Base-by-base conservation (phyloP, 2,888 invertebrate genomes). In the Geophilus truncorum region DNA sequence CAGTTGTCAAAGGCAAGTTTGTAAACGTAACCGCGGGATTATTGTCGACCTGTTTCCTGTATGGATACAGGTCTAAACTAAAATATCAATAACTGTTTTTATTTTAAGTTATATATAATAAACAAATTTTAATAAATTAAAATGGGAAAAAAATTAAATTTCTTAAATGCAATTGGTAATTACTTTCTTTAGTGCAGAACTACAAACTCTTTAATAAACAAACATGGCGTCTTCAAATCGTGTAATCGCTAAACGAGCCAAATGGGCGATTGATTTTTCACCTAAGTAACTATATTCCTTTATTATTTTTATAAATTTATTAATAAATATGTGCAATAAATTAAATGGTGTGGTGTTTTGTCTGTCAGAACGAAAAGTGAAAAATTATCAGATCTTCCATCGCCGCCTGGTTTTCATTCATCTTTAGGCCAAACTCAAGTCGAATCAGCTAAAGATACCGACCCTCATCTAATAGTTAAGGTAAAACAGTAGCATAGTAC, bases 401-500 rank as follows among this genome's bases (percentile, higher is more conserved):
- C 93, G 36, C 96, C 96, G 25, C 95, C 96, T 36, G 96, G 96
- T 0, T 96, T 92, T 85, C 94, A 92, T 86, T 91, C 92, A 79
- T 91, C 92, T 1, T 90, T 91, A 1, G 91, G 91, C 81, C 90
- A 93, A 76, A 92, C 90, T 84, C 92, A 92, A 84, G 91, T 90
- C 1, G 96, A 96, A 89, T 91, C 92, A 32, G 79, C 82, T 1
- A 92, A 92, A 86, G 96, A 96, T 85, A 91, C 92, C 0, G 94
- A 95, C 86, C 92, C 93, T 0, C 93, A 93, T 87, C 89, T 96
- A 80, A 92, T 97, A 83, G 94, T 95, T 9, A 97, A 97, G 87
- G 86, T 86, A 82, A 6, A 28, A 28, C 4, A 12, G 34, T 62
- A 62, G 3, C 15, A 21, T n/a, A n/a, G n/a, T n/a, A n/a, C n/a